Evolutionary conservation across 2,113 vertebrate genomes (phyloP).

Genomic region (Tychaedon coryphoeus): DNA sequence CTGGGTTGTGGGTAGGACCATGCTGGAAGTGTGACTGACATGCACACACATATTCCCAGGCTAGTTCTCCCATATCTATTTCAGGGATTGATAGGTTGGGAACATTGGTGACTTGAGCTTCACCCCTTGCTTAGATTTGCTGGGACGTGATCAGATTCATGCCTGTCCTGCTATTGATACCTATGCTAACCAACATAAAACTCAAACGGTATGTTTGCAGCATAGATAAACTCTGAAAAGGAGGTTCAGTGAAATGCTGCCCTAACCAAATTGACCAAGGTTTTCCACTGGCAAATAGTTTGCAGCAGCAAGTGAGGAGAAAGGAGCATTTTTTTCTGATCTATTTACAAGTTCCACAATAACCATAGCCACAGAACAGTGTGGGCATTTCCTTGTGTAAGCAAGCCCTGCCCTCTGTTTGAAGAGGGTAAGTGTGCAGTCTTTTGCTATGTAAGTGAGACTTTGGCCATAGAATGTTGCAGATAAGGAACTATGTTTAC

Average conservation of each 20-base stretch:
- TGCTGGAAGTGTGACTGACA: background rate
- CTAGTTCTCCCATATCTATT: background rate
- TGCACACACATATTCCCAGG: background rate
- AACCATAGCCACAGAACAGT: background rate
- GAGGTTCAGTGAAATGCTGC: background rate
- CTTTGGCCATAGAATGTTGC: background rate
- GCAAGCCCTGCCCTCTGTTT: background rate
- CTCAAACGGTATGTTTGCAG: background rate
- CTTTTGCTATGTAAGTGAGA: background rate
- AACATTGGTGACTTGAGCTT: background rate
- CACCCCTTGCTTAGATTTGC: background rate
- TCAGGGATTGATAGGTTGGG: background rate
- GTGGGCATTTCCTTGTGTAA: background rate
- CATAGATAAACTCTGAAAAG: background rate
- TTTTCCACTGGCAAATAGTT: background rate
- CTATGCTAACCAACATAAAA: background rate
- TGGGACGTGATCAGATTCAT: background rate
- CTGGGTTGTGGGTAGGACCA: fast-evolving
- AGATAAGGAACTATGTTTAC: background rate
- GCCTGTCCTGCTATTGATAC: background rate
- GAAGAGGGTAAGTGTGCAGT: background rate
- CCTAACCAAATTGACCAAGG: background rate
- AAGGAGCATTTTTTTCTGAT: background rate
- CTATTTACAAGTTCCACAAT: background rate
- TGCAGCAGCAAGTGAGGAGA: background rate